phyloP scores from a whole-genome alignment of 2,888 invertebrate species.

The Piscicola geometra region DNA sequence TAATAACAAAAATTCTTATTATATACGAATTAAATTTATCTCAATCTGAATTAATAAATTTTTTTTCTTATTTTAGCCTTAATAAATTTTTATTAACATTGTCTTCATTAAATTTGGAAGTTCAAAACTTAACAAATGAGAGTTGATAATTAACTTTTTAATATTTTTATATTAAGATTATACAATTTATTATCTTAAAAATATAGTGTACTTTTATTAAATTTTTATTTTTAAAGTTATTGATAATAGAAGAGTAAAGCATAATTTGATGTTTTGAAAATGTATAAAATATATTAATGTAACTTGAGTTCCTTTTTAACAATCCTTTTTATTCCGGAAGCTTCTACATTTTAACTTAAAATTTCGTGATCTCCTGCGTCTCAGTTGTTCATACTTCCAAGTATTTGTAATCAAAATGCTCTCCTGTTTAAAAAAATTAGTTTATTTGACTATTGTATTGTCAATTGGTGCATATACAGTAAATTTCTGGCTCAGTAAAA shows the following conservation, averaged over 20 bases:
- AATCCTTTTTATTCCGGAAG: not conserved
- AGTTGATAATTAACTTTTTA: not conserved
- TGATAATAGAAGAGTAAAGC: not conserved
- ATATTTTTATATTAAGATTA: not conserved
- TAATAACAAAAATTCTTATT: no score
- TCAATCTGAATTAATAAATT: no score
- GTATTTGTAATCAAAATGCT: conserved; percentile 12
- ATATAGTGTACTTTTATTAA: not conserved
- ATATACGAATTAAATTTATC: no score
- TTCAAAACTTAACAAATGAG: not conserved
- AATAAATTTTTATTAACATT: no score
- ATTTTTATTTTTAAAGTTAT: not conserved
- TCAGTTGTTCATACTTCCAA: no score
- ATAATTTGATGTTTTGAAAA: not conserved
- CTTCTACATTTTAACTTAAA: not conserved
- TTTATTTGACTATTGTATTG: not conserved
- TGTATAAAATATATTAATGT: not conserved
- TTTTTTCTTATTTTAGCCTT: no score
- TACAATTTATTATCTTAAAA: not conserved
- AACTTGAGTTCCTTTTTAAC: not conserved
- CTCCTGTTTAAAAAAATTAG: not conserved
- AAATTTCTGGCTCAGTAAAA: conserved; percentile 20
- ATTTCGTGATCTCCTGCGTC: no score
- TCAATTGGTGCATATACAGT: conserved; percentile 2
- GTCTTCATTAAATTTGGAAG: no score